Conservation (phyloP, 2,888 invertebrate species). For the Xestoiulus laeticollis region DNA sequence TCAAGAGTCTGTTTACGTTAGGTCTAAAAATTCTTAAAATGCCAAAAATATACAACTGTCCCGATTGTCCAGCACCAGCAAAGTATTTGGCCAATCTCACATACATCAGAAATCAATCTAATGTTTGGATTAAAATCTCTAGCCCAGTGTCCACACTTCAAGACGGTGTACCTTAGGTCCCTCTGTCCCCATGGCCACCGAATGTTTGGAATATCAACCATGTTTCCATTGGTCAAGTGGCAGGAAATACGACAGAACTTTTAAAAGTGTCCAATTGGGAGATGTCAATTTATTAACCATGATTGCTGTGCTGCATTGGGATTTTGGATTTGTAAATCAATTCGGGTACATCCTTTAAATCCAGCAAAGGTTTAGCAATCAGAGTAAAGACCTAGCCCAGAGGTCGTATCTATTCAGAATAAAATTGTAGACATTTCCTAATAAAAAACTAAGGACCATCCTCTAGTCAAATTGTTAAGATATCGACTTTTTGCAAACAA, state of each 20-base stretch:
- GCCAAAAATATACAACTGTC: too few species aligned
- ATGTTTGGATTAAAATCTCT: background rate
- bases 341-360: background rate
- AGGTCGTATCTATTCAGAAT: too few species aligned
- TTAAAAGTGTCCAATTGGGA: background rate
- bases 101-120: background rate
- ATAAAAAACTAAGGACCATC: too few species aligned
- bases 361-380: background rate
- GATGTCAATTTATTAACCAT: background rate
- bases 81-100: background rate
- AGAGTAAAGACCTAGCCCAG: background rate
- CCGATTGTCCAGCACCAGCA: too few species aligned
- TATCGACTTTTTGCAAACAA: too few species aligned
- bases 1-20: too few species aligned
- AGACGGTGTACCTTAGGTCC: background rate
- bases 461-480: too few species aligned
- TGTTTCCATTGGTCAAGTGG: background rate
- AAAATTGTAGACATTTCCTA: too few species aligned
- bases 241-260: background rate
- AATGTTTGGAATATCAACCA: background rate
- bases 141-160: background rate
- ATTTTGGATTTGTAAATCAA: background rate
- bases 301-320: background rate
- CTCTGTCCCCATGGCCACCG: background rate
- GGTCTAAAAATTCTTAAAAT: too few species aligned